Evolutionary conservation across 2,888 invertebrate genomes (phyloP).

Genomic region (Orthosia gothica): DNA sequence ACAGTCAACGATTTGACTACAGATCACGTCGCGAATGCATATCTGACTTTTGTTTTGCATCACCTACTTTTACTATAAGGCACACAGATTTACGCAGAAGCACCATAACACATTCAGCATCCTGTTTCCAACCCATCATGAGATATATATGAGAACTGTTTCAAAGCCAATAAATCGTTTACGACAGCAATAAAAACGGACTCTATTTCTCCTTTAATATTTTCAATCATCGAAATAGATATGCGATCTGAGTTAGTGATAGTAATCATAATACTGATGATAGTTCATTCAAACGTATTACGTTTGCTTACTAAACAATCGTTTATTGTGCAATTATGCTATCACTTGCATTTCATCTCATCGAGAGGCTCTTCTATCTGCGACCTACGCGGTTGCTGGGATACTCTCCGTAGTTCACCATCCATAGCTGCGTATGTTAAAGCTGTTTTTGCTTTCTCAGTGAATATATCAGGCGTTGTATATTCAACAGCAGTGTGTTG

Average conservation of each 20-base stretch:
- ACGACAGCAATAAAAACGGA: constrained; percentile 72
- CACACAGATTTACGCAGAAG: constrained; percentile 20
- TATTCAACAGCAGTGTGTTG: constrained; percentile 57
- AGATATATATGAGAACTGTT: constrained; percentile 48
- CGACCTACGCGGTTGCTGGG: constrained; percentile 67
- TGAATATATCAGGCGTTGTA: constrained; percentile 62
- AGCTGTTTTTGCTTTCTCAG: background rate
- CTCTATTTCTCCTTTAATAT: constrained; percentile 70
- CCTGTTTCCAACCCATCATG: constrained; percentile 29
- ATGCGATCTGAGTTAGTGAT: constrained; percentile 72
- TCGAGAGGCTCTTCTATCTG: constrained; percentile 77
- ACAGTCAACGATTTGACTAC: background rate
- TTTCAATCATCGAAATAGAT: constrained; percentile 76
- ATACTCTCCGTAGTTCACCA: constrained; percentile 48
- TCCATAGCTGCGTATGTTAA: constrained; percentile 63
- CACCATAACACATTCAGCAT: constrained; percentile 17
- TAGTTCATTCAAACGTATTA: constrained; percentile 85
- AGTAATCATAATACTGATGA: constrained; percentile 79
- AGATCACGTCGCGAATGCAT: background rate
- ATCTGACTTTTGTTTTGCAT: background rate
- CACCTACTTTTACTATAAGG: background rate
- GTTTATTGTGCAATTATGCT: constrained; percentile 88
- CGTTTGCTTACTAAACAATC: constrained; percentile 83
- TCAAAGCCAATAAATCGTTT: constrained; percentile 77
- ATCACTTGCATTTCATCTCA: constrained; percentile 87